Evolutionary conservation across 2,888 invertebrate species (phyloP).

Genomic region (Oeneis ivallda): DNA sequence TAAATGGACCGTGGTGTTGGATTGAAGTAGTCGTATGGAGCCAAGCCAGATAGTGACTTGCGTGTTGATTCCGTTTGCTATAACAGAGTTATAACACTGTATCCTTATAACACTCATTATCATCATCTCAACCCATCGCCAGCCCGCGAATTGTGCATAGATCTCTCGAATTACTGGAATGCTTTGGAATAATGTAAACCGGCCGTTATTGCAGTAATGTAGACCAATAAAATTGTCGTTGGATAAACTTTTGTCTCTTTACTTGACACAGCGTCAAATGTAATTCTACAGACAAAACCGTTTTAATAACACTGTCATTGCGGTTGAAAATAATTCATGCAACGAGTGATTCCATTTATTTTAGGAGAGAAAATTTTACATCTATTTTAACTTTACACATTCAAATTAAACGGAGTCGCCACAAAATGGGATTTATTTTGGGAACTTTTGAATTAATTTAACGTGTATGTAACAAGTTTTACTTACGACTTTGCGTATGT

Average conservation of each 20-base stretch:
- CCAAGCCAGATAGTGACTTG: too few relatives aligned
- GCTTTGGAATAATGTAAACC: too few relatives aligned
- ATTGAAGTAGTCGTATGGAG: too few relatives aligned
- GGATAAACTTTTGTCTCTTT: not conserved
- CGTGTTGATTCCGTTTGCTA: too few relatives aligned
- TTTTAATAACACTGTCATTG: slow-evolving; percentile 2
- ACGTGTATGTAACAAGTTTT: slow-evolving; percentile 8
- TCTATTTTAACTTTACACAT: slow-evolving; percentile 22
- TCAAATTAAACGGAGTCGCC: slow-evolving; percentile 21
- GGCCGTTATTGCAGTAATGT: too few relatives aligned
- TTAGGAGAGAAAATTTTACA: slow-evolving; percentile 17
- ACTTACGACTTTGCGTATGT: not conserved
- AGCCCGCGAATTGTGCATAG: too few relatives aligned
- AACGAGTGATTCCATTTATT: slow-evolving; percentile 15
- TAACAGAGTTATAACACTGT: too few relatives aligned
- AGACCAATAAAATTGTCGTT: too few relatives aligned
- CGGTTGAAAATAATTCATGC: slow-evolving; percentile 11
- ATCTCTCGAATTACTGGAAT: too few relatives aligned
- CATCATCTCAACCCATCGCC: too few relatives aligned
- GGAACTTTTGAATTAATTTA: slow-evolving; percentile 13
- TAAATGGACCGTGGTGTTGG: too few relatives aligned
- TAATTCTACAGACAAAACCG: not conserved
- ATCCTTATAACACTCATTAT: too few relatives aligned
- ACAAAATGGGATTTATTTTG: slow-evolving; percentile 13
- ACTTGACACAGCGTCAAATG: not conserved